Evolutionary conservation across 2,113 vertebrate genomes (phyloP).

Genomic region (Delphinapterus leucas): DNA sequence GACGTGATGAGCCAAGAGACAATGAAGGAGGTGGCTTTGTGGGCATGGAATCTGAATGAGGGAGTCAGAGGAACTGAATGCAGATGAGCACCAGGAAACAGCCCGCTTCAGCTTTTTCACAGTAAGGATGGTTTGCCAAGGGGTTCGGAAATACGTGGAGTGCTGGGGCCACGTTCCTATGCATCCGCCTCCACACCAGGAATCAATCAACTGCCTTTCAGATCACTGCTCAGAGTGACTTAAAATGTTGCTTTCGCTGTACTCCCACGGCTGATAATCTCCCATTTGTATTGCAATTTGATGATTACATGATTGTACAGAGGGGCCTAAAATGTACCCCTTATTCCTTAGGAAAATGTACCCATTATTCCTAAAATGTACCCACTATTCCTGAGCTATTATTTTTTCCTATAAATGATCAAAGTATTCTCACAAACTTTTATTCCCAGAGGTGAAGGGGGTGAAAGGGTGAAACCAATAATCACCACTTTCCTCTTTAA

Average conservation of each 20-base stretch:
- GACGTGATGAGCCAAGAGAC: not conserved
- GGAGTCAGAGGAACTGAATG: not conserved
- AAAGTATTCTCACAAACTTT: not conserved
- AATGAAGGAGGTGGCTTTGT: not conserved
- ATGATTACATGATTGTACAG: not conserved
- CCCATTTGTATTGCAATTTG: not conserved
- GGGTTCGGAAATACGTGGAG: not conserved
- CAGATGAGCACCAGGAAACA: not conserved
- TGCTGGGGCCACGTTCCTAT: fast-evolving
- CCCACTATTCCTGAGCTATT: not conserved
- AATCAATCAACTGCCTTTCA: not conserved
- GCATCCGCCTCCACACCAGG: not conserved
- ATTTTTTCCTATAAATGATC: not conserved
- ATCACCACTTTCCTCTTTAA: not conserved
- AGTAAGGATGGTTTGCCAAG: not conserved
- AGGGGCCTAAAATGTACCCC: not conserved
- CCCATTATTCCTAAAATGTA: not conserved
- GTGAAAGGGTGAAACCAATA: not conserved
- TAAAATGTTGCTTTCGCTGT: not conserved
- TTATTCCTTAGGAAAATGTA: not conserved
- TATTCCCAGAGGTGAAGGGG: not conserved
- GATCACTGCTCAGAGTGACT: not conserved
- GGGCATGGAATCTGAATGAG: not conserved
- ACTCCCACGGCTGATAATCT: not conserved
- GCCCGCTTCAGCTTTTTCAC: not conserved